Percentiles rank a stretch among this genome's conserved stretches.
phyloP scores from a whole-genome alignment of 30 jellyfish, hydroid and myxozoan species.

The Catostylus mosaicus region DNA sequence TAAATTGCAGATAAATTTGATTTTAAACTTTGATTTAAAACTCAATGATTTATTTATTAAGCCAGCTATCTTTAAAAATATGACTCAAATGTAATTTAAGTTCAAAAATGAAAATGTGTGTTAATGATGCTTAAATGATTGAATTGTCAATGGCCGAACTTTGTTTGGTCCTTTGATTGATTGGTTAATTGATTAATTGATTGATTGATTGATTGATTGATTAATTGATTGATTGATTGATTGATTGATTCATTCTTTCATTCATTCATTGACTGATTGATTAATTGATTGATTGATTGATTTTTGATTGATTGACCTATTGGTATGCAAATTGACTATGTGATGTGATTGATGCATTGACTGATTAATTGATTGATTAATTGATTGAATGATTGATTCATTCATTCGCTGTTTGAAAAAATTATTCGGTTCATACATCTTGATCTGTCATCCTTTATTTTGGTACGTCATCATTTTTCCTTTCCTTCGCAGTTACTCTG shows the following conservation, averaged over 20 bases:
- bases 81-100: too few relatives aligned
- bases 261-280: not conserved
- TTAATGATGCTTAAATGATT: not conserved
- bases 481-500: conserved; percentile 10
- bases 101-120: too few relatives aligned
- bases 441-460: not conserved
- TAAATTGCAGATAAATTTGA: too few relatives aligned
- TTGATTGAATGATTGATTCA: not conserved
- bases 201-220: not conserved
- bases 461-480: not conserved
- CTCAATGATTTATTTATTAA: too few relatives aligned
- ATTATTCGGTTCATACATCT: not conserved
- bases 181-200: not conserved
- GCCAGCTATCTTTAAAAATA: too few relatives aligned
- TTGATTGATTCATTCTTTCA: not conserved
- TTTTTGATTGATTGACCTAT: too few relatives aligned
- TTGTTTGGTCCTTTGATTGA: not conserved
- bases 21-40: too few relatives aligned
- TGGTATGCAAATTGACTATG: too few relatives aligned
- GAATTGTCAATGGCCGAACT: not conserved
- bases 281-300: not conserved
- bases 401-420: not conserved
- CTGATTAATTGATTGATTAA: not conserved
- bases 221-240: not conserved
- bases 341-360: not conserved